Conservation (phyloP, 2,888 invertebrate genomes). For the Tipula vernalis region DNA sequence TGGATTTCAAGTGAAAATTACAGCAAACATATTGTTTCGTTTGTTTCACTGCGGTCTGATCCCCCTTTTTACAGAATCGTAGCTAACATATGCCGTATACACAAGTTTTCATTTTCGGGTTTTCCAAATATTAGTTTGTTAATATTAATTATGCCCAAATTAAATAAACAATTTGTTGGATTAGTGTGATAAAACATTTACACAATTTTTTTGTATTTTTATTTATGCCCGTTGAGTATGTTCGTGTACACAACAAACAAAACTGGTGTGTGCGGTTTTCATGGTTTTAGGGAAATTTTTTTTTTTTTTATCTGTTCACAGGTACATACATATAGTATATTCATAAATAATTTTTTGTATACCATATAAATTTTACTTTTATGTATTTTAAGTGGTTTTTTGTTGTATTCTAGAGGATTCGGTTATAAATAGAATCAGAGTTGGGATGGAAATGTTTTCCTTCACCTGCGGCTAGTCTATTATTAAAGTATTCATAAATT, state of each 20-base stretch:
- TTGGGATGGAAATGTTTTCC: not conserved
- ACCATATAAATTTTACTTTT: not conserved
- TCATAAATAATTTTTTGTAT: not conserved
- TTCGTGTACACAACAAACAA: not conserved
- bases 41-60: not conserved
- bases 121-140: not conserved
- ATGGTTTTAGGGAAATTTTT: not conserved
- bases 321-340: no score
- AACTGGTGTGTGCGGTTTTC: not conserved
- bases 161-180: not conserved
- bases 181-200: not conserved
- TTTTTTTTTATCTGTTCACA: not conserved
- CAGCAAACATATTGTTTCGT: not conserved
- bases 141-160: not conserved
- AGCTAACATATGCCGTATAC: not conserved
- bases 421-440: not conserved
- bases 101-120: not conserved
- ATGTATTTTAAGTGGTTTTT: not conserved
- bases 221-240: not conserved
- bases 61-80: not conserved
- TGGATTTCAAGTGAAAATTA: not conserved
- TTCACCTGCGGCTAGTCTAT: not conserved
- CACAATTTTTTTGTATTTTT: no score
- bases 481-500: not conserved
- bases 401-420: not conserved